Evolutionary conservation across 2,888 invertebrate genomes (phyloP).

Genomic region (Epirrhoe tristata): DNA sequence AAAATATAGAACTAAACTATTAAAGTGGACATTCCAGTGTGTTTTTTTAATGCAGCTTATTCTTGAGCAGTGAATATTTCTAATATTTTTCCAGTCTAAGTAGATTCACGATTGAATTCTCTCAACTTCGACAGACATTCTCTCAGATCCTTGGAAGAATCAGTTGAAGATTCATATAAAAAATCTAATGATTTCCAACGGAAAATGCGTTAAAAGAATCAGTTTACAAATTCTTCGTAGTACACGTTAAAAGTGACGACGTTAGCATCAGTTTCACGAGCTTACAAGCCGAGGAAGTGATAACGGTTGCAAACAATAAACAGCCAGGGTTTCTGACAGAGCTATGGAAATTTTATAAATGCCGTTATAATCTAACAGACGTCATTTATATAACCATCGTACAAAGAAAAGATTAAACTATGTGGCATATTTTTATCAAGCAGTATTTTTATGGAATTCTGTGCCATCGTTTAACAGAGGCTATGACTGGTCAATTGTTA

Average conservation of each 20-base stretch:
- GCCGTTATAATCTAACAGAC: background rate
- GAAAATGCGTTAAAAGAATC: conserved; percentile 18
- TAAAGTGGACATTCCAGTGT: too few species aligned
- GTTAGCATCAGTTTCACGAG: conserved; percentile 34
- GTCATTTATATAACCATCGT: background rate
- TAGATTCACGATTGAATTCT: too few species aligned
- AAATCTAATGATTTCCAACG: background rate
- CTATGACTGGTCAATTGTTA: too few species aligned
- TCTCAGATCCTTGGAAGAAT: too few species aligned
- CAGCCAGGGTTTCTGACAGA: conserved; percentile 27
- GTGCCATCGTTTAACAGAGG: too few species aligned
- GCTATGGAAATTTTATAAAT: background rate
- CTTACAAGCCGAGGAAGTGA: conserved; percentile 59
- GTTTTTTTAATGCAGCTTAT: background rate
- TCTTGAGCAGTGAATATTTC: too few species aligned
- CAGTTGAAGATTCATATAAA: background rate
- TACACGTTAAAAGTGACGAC: background rate
- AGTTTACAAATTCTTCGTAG: conserved; percentile 20
- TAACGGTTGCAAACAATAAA: conserved; percentile 65
- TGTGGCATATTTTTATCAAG: too few species aligned
- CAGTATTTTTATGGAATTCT: too few species aligned
- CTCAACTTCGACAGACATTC: too few species aligned
- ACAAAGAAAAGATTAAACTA: background rate
- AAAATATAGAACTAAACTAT: background rate
- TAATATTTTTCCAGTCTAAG: too few species aligned